A percentile compares a stretch with the other conserved stretches of the same genome.
These are phyloP conservation scores for Nomada flava DNA, from an alignment of 2,888 invertebrate species.

Conservation along the genomic window DNA sequence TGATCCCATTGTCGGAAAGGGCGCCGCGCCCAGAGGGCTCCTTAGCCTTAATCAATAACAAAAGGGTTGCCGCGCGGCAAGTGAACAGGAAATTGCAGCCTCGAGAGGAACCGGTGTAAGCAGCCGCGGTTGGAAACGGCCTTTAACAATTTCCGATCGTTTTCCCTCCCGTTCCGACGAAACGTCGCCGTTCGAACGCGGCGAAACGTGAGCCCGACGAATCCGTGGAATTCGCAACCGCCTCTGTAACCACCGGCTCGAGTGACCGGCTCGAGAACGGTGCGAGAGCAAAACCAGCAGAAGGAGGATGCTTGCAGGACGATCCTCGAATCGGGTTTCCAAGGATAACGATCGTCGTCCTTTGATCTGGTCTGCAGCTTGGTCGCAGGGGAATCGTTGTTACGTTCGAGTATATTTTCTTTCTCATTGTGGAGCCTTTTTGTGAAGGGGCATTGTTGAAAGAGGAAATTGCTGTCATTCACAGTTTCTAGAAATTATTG, in stretches of 20 bases:
- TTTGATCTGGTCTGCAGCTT: neutral
- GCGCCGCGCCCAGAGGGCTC: constrained; percentile 15
- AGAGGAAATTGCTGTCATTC: too few species aligned
- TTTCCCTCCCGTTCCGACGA: constrained; percentile 26
- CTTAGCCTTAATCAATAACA: constrained; percentile 39
- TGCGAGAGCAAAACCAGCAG: neutral
- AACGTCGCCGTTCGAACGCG: constrained; percentile 7
- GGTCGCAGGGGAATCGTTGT: neutral
- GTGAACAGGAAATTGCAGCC: constrained; percentile 47
- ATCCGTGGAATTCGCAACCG: constrained; percentile 26
- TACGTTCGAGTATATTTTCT: too few species aligned
- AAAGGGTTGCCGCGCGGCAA: constrained; percentile 23
- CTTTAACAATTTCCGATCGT: constrained; percentile 59
- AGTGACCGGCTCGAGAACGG: constrained; percentile 1
- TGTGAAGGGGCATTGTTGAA: neutral
- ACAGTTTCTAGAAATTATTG: too few species aligned
- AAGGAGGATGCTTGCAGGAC: neutral
- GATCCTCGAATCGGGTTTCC: neutral
- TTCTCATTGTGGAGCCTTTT: too few species aligned
- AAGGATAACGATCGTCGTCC: neutral
- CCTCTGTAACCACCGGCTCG: constrained; percentile 11
- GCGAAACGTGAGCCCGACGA: constrained; percentile 36
- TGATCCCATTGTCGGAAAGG: neutral
- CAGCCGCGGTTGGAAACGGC: constrained; percentile 22
- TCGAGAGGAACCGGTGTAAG: constrained; percentile 27